These are phyloP conservation scores for Orthonychiurus folsomi DNA, from an alignment of 2,888 invertebrate species.

Conservation along the genomic window DNA sequence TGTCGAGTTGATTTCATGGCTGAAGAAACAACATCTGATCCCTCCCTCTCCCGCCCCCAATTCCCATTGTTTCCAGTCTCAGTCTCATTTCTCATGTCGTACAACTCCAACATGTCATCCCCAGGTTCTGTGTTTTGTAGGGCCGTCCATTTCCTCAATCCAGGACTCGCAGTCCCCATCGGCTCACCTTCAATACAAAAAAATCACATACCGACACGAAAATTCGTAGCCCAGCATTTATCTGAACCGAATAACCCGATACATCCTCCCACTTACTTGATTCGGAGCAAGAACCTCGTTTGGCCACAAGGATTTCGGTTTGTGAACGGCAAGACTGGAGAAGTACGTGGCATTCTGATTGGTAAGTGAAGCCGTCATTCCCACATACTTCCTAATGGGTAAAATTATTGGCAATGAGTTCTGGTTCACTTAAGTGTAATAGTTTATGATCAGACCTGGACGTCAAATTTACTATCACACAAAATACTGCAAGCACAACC, in stretches of 20 bases:
- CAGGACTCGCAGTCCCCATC: constrained; percentile 61
- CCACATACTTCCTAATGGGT: constrained; percentile 59
- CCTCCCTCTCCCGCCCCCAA: constrained; percentile 27
- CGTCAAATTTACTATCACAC: constrained; percentile 49
- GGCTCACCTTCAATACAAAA: constrained; percentile 25
- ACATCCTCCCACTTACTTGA: constrained; percentile 23
- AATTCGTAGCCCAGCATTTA: not conserved
- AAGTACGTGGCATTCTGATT: constrained; percentile 69
- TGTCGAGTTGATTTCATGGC: constrained; percentile 52
- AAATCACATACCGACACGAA: not conserved
- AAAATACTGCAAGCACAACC: constrained; percentile 63
- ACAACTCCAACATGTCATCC: constrained; percentile 48
- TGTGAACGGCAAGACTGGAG: constrained; percentile 65
- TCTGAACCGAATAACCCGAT: too few relatives aligned
- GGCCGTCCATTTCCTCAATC: constrained; percentile 56
- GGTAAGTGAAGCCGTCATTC: constrained; percentile 70
- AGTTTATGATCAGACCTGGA: not conserved
- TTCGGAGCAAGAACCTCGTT: constrained; percentile 65
- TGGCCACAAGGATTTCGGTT: constrained; percentile 66
- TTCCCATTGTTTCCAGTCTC: not conserved
- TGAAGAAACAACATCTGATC: constrained; percentile 49
- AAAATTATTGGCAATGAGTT: not conserved
- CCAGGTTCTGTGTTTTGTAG: constrained; percentile 67
- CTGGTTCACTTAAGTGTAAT: not conserved
- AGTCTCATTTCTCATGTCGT: constrained; percentile 1